These are phyloP conservation scores for Oxyura jamaicensis DNA, from an alignment of 2,113 vertebrate species.

Conservation along the genomic window DNA sequence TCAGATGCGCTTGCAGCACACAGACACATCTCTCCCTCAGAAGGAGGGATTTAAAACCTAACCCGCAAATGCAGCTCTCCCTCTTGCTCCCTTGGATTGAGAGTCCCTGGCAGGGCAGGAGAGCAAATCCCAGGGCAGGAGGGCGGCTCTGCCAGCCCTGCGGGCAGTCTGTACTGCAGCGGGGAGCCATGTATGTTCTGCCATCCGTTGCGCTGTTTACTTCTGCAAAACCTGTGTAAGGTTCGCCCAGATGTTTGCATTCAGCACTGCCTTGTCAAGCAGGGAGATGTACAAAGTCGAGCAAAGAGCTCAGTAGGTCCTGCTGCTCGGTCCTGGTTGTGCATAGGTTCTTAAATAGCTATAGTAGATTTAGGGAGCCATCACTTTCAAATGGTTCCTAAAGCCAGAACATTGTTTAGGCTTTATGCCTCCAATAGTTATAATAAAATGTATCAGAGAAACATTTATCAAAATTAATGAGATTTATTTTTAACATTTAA, in stretches of 20 bases:
- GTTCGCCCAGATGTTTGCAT: neutral
- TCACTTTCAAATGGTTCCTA: neutral
- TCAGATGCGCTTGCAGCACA: neutral
- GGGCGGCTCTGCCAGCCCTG: neutral
- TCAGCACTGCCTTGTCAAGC: neutral
- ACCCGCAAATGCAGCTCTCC: neutral
- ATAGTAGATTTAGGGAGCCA: neutral
- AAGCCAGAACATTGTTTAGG: neutral
- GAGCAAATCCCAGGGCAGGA: conserved; percentile 8
- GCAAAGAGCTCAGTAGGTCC: neutral
- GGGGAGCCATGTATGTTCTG: neutral
- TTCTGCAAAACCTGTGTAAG: neutral
- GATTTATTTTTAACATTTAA: neutral
- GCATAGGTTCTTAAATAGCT: neutral
- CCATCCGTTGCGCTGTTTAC: neutral
- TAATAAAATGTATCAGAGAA: neutral
- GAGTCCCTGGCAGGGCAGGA: neutral
- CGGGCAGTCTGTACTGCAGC: neutral
- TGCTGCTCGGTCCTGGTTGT: neutral
- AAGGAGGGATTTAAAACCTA: conserved; percentile 43
- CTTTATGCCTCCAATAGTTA: neutral
- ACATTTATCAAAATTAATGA: conserved; percentile 5
- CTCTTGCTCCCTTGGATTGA: neutral
- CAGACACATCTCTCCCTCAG: conserved; percentile 1
- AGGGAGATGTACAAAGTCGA: neutral